Percentiles rank a stretch among this genome's conserved stretches.
Evolutionary conservation across 2,888 invertebrate genomes (phyloP).

Genomic region (Chesias legatella): DNA sequence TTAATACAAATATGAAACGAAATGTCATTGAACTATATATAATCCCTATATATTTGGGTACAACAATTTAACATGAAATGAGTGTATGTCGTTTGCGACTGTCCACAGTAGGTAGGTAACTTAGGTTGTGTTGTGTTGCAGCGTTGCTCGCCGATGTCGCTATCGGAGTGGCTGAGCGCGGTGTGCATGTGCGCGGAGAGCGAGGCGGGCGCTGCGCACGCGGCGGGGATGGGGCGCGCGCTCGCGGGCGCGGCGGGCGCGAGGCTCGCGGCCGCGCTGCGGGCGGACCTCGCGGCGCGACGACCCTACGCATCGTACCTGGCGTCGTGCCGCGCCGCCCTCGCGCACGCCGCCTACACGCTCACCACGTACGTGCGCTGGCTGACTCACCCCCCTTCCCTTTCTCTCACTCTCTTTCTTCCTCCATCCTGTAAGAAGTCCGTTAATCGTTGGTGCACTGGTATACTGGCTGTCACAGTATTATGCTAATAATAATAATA

Average conservation of each 20-base stretch:
- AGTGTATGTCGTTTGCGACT: no score
- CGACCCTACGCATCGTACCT: conserved; percentile 68
- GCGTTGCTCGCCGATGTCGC: conserved; percentile 60
- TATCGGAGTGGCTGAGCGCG: conserved; percentile 62
- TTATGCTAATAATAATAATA: no score
- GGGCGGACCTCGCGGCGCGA: conserved; percentile 66
- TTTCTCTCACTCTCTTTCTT: no score
- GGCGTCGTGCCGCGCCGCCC: conserved; percentile 57
- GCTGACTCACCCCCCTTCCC: no score
- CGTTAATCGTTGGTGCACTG: no score
- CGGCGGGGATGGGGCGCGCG: conserved; percentile 23
- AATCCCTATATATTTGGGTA: no score
- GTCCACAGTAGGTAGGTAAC: no score
- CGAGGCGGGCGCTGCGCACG: conserved; percentile 39
- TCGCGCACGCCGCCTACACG: conserved; percentile 52
- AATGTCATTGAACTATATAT: no score
- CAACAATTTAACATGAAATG: no score
- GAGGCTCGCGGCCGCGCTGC: conserved; percentile 59
- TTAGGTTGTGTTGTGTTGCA: conserved; percentile 25
- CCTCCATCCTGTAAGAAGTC: no score
- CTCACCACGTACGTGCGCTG: conserved; percentile 40
- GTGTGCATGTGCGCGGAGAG: conserved; percentile 42
- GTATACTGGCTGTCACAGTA: no score
- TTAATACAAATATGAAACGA: no score
- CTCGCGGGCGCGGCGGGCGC: conserved; percentile 33